Evolutionary conservation across 2,888 invertebrate species (phyloP), one percentile per base, ranked within the genome.

Genomic region (Poecilus cupreus): DNA sequence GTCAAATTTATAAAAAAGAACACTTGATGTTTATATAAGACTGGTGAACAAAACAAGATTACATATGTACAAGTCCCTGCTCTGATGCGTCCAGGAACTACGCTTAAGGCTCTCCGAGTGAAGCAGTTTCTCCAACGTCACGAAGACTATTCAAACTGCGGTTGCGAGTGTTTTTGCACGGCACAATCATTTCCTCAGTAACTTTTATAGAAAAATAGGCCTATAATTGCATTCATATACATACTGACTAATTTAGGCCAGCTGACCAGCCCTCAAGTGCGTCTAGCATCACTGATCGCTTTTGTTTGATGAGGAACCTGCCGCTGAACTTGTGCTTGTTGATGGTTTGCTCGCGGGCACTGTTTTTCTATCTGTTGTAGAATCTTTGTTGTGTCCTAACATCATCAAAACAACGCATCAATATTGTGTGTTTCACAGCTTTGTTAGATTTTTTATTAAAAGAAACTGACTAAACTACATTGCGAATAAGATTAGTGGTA

Each of bases 1-100:
- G 80, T 80, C 80, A 80, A 49, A 80, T 80, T 80, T 80, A 72
- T 80, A 80, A 80, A 80, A 80, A 80, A 72, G 51, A 49, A 49
- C 51, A 32, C 51, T 75, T 49, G 26, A 49, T 74, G 49, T 68
- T 60, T 32, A 32, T 72, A 72, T 72, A 46, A 72, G 46, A 72
- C 43, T 72, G 72, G 46, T 43, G 46, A 72, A 43, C 20, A 72
- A 72, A 75, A 49, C 64, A 78, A 46, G 46, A 78, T 64, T 78
- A 78, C 68, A 78, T 78, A 78, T 78, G 22, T 78, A 78, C 78
- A 78, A 46, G 26, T 68, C n/a, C 78, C 77, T 68, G 37, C 22
- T 11, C 60, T 79, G 39, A 32, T 22, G 37, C 68, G 70, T 49
- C 11, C 49, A 46, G 79, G 68, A 79, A 68, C 68, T 79, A 79